phyloP scores from a whole-genome alignment of 2,797 vertebrate species.

The Sciaenops ocellatus region DNA sequence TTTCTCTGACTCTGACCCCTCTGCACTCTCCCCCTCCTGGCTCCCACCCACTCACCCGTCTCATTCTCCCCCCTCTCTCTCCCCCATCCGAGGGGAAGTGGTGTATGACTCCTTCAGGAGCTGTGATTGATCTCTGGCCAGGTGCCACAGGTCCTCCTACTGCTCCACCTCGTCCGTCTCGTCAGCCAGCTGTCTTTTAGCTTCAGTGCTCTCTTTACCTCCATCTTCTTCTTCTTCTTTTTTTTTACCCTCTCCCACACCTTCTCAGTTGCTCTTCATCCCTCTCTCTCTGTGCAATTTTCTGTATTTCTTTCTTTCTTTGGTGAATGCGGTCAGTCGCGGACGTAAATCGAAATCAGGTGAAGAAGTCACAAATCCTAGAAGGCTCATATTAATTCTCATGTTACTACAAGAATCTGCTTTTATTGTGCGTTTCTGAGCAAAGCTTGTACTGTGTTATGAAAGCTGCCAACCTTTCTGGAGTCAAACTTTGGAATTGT shows the following conservation, averaged over 20 bases:
- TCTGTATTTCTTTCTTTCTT: constrained; percentile 8
- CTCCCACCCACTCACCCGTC: constrained; percentile 32
- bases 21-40: constrained; percentile 1
- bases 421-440: constrained; percentile 49
- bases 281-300: constrained; percentile 4
- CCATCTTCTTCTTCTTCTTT: not conserved
- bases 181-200: constrained; percentile 50
- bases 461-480: constrained; percentile 49
- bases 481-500: constrained; percentile 59
- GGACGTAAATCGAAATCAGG: constrained; percentile 41
- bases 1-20: constrained; percentile 48
- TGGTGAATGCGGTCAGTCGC: constrained; percentile 1
- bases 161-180: constrained; percentile 35
- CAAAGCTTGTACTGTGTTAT: constrained; percentile 25
- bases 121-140: constrained; percentile 67
- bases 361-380: constrained; percentile 45
- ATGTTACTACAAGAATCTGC: constrained; percentile 41
- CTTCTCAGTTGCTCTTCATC: constrained; percentile 22
- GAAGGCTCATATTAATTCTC: constrained; percentile 41
- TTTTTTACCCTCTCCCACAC: constrained; percentile 8
- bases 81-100: constrained; percentile 49
- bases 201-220: constrained; percentile 23
- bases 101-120: constrained; percentile 59
- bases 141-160: constrained; percentile 52
- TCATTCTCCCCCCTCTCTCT: constrained; percentile 33